Evolutionary conservation across 2,888 invertebrate species (phyloP).

Genomic region (Tetragonisca angustula): DNA sequence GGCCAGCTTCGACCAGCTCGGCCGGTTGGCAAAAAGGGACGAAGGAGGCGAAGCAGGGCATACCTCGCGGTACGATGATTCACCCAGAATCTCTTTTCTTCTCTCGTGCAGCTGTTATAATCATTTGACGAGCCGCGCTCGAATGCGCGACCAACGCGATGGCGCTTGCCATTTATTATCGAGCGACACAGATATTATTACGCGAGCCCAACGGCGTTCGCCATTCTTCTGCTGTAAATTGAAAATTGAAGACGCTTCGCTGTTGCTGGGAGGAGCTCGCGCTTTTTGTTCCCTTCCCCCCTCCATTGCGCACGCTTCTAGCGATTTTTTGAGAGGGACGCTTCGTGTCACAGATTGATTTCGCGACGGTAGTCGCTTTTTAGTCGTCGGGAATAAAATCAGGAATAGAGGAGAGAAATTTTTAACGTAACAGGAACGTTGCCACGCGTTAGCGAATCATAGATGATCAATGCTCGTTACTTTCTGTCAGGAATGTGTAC

Average conservation of each 20-base stretch:
- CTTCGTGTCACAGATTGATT: neutral
- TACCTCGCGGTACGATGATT: slow-evolving; percentile 40
- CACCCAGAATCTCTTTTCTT: slow-evolving; percentile 30
- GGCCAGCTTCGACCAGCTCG: no score
- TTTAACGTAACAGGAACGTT: neutral
- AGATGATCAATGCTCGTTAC: neutral
- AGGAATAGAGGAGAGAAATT: neutral
- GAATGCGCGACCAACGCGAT: slow-evolving; percentile 32
- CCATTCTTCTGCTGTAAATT: slow-evolving; percentile 6
- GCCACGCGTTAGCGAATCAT: slow-evolving; percentile 19
- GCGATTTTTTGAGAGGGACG: neutral
- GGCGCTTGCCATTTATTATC: slow-evolving; percentile 31
- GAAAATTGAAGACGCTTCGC: slow-evolving; percentile 2
- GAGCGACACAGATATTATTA: slow-evolving; percentile 14
- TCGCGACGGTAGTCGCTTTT: neutral
- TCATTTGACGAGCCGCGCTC: slow-evolving; percentile 20
- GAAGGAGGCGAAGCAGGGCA: slow-evolving; percentile 31
- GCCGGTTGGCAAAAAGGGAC: slow-evolving; percentile 33
- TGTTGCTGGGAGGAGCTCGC: neutral
- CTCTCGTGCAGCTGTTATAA: slow-evolving; percentile 1
- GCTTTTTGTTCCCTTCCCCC: neutral
- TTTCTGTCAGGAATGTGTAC: slow-evolving; percentile 2
- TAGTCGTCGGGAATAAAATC: neutral
- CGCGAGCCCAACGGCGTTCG: neutral
- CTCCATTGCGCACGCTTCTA: neutral